Base-by-base conservation (phyloP, 1,140 invertebrate species). In the Drosophila bocki region DNA sequence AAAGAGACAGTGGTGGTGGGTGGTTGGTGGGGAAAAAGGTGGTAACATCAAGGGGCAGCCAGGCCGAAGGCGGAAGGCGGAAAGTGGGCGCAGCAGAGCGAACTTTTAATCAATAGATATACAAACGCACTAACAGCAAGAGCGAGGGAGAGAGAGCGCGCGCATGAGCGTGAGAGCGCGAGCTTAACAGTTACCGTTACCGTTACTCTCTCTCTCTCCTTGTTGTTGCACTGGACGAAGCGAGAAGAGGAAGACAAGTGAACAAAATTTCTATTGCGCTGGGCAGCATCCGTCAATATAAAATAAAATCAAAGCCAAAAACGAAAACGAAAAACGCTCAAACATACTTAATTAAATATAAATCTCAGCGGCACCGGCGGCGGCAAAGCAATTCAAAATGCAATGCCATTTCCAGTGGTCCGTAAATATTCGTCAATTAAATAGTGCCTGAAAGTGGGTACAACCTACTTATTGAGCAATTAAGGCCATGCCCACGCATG, bases 31-130 rank as follows among this genome's bases (percentile, higher is more conserved):
- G 51, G 44, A 37, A 29, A 39, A 57, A 35, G 13, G 35, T 37
- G 37, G 47, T 33, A 56, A 56, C 19, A 56, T 19, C 53, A 26
- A 17, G 13, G 9, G 41, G 29, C 45, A 19, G 48, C 4, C 48
- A 19, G 50, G n/a, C 50, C 29, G 17, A 29, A 48, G 48, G 54
- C 37, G 68, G 41, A n/a, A 48, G 44, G 63, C 67, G 47, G 54
- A 60, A 60, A 78, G 64, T 70, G 78, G 75, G 77, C 62, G 82
- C 61, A 75, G 79, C 77, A 69, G 77, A 75, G 75, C 80, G 56
- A 83, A 88, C 78, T 83, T 87, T 83, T 87, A 87, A 87, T 87
- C 83, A 87, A 87, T 87, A 88, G 72, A 82, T 80, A 87, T 78
- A 84, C 42, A 84, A 75, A 83, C 77, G 67, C 67, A 53, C 47